phyloP scores from a whole-genome alignment of 2,888 invertebrate species.

The Lasioglossum figueresi region DNA sequence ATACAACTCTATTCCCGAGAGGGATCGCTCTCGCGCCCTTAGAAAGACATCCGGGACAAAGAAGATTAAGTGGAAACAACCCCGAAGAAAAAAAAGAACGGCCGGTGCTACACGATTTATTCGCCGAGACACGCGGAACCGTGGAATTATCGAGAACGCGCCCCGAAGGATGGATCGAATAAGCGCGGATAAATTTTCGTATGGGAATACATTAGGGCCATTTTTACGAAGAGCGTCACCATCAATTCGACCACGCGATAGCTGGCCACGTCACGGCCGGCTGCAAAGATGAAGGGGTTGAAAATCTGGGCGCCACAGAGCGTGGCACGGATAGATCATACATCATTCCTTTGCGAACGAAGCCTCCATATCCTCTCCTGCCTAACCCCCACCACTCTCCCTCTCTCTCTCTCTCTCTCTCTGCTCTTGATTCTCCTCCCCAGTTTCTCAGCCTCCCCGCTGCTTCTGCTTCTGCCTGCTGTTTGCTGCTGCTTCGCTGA shows the following conservation, averaged over 20 bases:
- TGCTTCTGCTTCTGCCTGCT: conserved; percentile 23
- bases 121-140: neutral
- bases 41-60: conserved; percentile 4
- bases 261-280: conserved; percentile 66
- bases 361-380: conserved; percentile 67
- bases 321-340: conserved; percentile 78
- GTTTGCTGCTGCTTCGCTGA: conserved; percentile 26
- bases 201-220: conserved; percentile 68
- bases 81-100: neutral
- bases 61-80: conserved; percentile 27
- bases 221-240: conserved; percentile 72
- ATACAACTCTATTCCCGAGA: conserved; percentile 5
- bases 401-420: neutral
- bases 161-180: conserved; percentile 39
- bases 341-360: conserved; percentile 78
- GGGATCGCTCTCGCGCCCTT: neutral
- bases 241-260: conserved; percentile 70
- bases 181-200: conserved; percentile 49
- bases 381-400: conserved; percentile 51
- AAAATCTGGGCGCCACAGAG: conserved; percentile 74
- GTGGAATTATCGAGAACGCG: conserved; percentile 20
- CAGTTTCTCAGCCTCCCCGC: conserved; percentile 23
- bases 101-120: neutral
- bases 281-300: conserved; percentile 74
- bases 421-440: conserved; percentile 38